phyloP scores from a whole-genome alignment of 37 sponge, comb jelly and placozoan species.

The Aplysina aerophoba region DNA sequence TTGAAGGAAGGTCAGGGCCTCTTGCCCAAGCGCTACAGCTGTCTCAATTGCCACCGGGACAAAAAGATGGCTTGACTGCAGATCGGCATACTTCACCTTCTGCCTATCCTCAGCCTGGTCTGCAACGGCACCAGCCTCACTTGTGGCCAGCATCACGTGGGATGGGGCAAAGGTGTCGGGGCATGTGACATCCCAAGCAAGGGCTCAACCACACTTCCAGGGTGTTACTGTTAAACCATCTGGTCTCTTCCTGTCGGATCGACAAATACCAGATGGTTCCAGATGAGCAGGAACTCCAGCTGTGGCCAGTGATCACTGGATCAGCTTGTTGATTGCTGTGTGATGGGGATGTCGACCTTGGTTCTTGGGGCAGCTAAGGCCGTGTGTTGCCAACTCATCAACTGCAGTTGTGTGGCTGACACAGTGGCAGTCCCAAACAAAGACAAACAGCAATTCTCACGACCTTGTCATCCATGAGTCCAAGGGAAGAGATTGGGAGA shows the following conservation, averaged over 20 bases:
- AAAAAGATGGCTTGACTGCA: not conserved
- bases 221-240: constrained; percentile 39
- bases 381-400: constrained; percentile 21
- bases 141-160: constrained; percentile 29
- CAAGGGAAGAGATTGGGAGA: no score
- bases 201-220: constrained; percentile 38
- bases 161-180: constrained; percentile 43
- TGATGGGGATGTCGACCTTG: constrained; percentile 26
- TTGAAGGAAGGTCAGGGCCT: not conserved
- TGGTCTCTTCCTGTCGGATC: constrained; percentile 32
- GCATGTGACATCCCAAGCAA: constrained; percentile 49
- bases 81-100: constrained; percentile 8
- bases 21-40: not conserved
- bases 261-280: constrained; percentile 27
- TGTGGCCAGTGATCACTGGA: constrained; percentile 24
- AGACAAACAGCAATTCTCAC: constrained; percentile 44
- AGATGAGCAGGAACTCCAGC: constrained; percentile 31
- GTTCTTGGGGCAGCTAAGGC: constrained; percentile 13
- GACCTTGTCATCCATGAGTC: constrained; percentile 4
- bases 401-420: constrained; percentile 40
- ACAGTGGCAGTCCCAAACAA: constrained; percentile 25
- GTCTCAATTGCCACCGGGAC: constrained; percentile 28
- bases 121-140: constrained; percentile 22
- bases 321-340: constrained; percentile 34
- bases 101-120: constrained; percentile 23